Evolutionary conservation across 2,888 invertebrate genomes (phyloP).

Genomic region (Panzeria rudis): DNA sequence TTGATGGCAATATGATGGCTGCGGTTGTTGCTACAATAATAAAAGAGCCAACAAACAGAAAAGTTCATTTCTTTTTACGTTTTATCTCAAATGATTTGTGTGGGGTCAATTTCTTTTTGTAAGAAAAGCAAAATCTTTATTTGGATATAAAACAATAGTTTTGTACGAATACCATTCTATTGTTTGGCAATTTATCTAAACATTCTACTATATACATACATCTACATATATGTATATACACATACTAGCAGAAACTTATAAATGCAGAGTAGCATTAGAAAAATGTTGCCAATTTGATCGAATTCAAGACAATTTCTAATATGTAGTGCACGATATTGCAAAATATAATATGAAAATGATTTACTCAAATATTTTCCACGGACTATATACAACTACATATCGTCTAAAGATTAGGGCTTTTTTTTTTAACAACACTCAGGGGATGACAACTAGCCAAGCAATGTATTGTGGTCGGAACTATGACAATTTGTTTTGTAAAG

Average conservation of each 20-base stretch:
- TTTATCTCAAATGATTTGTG: constrained; percentile 56
- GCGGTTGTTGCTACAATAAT: constrained; percentile 53
- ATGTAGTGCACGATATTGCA: too few species aligned
- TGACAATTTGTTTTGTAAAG: too few species aligned
- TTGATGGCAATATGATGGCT: constrained; percentile 66
- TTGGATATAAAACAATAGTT: constrained; percentile 44
- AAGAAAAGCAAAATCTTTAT: constrained; percentile 46
- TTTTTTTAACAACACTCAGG: too few species aligned
- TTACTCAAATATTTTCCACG: too few species aligned
- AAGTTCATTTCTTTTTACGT: constrained; percentile 38
- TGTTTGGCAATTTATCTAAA: constrained; percentile 55
- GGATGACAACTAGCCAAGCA: too few species aligned
- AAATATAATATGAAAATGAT: too few species aligned
- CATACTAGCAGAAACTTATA: neutral
- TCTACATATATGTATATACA: neutral
- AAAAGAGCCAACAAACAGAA: constrained; percentile 34
- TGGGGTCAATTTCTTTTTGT: constrained; percentile 46
- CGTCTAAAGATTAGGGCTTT: too few species aligned
- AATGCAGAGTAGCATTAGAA: neutral
- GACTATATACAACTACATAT: too few species aligned
- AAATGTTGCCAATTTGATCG: neutral
- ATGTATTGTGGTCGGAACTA: too few species aligned
- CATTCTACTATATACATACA: constrained; percentile 6
- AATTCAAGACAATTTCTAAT: too few species aligned
- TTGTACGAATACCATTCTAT: constrained; percentile 25